A percentile compares a stretch with the other conserved stretches of the same genome.
phyloP scores from a whole-genome alignment of 2,888 invertebrate genomes.

The Alloplasta piceator region DNA sequence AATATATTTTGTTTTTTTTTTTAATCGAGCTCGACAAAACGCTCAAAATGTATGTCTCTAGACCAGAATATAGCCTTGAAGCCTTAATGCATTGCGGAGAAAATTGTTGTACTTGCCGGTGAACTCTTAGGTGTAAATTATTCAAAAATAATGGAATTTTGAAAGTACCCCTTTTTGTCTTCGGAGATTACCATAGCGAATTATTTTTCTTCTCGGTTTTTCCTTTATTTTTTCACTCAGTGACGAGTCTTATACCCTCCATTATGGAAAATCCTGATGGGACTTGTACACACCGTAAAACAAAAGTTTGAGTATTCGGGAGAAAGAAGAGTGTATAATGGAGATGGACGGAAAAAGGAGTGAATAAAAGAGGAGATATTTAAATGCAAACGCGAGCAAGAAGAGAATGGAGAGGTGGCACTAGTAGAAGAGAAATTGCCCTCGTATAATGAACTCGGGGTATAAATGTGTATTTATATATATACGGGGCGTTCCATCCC shows the following conservation, averaged over 20 bases:
- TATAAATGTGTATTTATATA: constrained; percentile 6
- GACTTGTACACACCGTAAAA: constrained; percentile 15
- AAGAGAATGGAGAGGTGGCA: constrained; percentile 28
- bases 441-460: constrained; percentile 56
- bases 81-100: too few species aligned
- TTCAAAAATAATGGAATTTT: too few species aligned
- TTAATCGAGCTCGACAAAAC: too few species aligned
- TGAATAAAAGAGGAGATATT: constrained; percentile 40
- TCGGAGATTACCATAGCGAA: background rate
- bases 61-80: too few species aligned
- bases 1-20: too few species aligned
- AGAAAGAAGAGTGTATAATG: constrained; percentile 15
- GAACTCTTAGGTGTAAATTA: too few species aligned
- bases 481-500: too few species aligned
- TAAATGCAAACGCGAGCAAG: constrained; percentile 35
- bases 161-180: background rate
- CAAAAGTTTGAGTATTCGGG: constrained; percentile 38
- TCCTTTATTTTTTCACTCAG: too few species aligned
- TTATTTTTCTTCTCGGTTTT: too few species aligned
- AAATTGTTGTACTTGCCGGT: too few species aligned
- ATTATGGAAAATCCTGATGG: constrained; percentile 28
- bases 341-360: constrained; percentile 14
- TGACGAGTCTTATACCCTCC: constrained; percentile 7
- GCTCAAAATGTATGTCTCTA: too few species aligned
- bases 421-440: constrained; percentile 47